Percentiles rank a stretch among this genome's conserved stretches.
These are phyloP conservation scores for Cecidostiba fungosa DNA, from an alignment of 2,888 invertebrate species.

Conservation along the genomic window DNA sequence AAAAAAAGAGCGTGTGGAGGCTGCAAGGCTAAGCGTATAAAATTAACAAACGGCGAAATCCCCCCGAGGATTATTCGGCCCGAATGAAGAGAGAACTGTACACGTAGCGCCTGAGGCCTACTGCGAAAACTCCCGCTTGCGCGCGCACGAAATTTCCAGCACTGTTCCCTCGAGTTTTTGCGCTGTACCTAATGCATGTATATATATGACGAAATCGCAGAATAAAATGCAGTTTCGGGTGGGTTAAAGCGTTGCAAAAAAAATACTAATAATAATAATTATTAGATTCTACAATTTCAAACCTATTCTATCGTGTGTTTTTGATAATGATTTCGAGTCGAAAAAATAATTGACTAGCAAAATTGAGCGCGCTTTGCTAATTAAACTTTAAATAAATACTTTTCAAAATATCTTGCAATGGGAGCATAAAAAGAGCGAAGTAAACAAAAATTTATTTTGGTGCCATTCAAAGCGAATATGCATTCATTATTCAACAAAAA, in stretches of 20 bases:
- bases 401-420: neutral
- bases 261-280: too few relatives aligned
- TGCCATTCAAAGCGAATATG: too few relatives aligned
- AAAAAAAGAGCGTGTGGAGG: neutral
- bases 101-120: neutral
- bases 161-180: neutral
- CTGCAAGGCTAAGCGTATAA: constrained; percentile 27
- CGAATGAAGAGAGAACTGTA: neutral
- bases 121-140: neutral
- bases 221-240: neutral
- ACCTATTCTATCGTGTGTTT: too few relatives aligned
- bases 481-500: too few relatives aligned
- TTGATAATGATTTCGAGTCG: too few relatives aligned
- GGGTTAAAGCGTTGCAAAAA: neutral
- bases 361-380: too few relatives aligned
- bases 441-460: too few relatives aligned
- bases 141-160: neutral
- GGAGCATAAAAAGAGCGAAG: too few relatives aligned
- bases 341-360: too few relatives aligned
- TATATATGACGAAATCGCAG: neutral
- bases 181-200: neutral
- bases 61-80: constrained; percentile 18
- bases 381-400: too few relatives aligned
- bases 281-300: too few relatives aligned
- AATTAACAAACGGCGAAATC: constrained; percentile 34